Conservation (phyloP, 2,113 vertebrate species). For the Dipodomys ordii region DNA sequence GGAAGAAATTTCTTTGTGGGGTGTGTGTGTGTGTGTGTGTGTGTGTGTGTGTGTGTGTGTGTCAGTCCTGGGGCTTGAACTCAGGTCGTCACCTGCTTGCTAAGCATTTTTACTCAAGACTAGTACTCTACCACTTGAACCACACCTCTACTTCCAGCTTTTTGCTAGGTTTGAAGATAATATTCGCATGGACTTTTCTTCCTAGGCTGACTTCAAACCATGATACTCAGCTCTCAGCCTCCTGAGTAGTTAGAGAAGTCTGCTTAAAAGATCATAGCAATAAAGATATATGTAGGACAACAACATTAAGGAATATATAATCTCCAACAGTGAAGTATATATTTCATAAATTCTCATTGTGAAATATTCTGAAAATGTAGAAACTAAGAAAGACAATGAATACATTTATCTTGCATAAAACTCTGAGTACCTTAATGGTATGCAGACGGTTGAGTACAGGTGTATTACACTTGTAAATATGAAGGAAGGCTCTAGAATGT, state of each 20-base stretch:
- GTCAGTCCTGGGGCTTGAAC: too few relatives aligned
- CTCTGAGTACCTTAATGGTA: background rate
- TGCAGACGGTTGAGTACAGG: background rate
- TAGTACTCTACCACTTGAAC: too few relatives aligned
- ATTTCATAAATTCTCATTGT: background rate
- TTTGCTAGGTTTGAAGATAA: too few relatives aligned
- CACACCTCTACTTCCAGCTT: too few relatives aligned
- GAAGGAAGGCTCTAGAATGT: background rate
- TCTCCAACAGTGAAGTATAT: background rate
- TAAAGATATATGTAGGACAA: background rate
- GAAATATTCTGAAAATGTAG: slow-evolving; percentile 12
- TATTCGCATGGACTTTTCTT: too few relatives aligned
- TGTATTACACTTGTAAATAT: background rate
- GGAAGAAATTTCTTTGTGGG: background rate
- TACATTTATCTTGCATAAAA: background rate
- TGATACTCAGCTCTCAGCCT: too few relatives aligned
- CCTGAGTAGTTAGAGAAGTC: background rate
- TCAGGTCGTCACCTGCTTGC: too few relatives aligned
- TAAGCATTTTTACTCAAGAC: too few relatives aligned
- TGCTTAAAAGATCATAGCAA: background rate
- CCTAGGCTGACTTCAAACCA: too few relatives aligned
- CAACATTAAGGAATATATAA: slow-evolving; percentile 24
- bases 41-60: too few relatives aligned
- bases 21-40: too few relatives aligned
- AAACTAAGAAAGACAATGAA: background rate